Conservation (phyloP, 53 echinoderm and acorn worm genomes). For the Hippasteria phrygiana region DNA sequence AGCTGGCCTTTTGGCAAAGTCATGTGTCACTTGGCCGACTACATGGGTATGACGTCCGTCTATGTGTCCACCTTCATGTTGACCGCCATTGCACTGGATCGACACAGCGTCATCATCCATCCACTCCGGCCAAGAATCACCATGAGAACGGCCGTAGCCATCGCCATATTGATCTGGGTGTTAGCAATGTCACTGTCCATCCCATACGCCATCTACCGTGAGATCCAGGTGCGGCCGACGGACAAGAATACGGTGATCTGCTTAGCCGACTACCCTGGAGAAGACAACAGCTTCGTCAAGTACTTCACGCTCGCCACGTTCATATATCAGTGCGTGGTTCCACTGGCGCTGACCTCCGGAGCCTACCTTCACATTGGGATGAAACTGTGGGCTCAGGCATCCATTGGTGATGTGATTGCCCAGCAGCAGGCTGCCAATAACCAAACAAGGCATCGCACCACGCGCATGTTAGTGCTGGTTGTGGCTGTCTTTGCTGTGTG, state of each 20-base stretch:
- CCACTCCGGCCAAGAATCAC: conserved; percentile 91
- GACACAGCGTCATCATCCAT: conserved; percentile 93
- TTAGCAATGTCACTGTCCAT: conserved; percentile 75
- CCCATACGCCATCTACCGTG: conserved; percentile 77
- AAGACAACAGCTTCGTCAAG: conserved; percentile 37
- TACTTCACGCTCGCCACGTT: conserved; percentile 77
- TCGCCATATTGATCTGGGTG: conserved; percentile 86
- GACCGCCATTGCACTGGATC: conserved; percentile 91
- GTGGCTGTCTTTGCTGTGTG: conserved; percentile 88
- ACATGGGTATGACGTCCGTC: conserved; percentile 84
- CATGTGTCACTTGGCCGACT: conserved; percentile 90
- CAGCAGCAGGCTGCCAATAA: conserved; percentile 84
- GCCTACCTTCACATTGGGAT: conserved; percentile 89
- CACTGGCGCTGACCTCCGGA: conserved; percentile 79
- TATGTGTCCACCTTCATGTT: conserved; percentile 95
- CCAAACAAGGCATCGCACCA: conserved; percentile 81
- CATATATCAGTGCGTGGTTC: conserved; percentile 81
- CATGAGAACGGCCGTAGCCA: conserved; percentile 78
- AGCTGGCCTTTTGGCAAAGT: conserved; percentile 84
- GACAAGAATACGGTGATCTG: conserved; percentile 59
- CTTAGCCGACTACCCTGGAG: conserved; percentile 70
- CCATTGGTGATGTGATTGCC: conserved; percentile 82
- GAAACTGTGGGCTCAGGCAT: conserved; percentile 81
- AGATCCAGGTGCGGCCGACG: neutral
- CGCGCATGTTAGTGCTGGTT: conserved; percentile 84